Base-by-base conservation (phyloP, 2,797 vertebrate species). In the Pseudopleuronectes americanus region DNA sequence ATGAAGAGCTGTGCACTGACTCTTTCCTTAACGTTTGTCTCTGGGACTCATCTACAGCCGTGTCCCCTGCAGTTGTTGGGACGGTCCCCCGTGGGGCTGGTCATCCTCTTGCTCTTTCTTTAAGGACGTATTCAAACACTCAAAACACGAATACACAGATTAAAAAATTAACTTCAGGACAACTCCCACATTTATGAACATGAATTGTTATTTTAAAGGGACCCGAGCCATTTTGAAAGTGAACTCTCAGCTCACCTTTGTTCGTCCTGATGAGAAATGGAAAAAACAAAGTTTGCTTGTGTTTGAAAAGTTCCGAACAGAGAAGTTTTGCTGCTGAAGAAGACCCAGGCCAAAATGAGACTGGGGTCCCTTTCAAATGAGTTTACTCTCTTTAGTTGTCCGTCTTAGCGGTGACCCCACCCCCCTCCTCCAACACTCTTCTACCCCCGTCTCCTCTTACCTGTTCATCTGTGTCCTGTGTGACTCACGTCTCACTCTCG, bases 281-380 rank as follows among this genome's bases (percentile, higher is more conserved):
- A 64, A 62, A 10, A 38, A 38, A 3, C 9, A 13, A 38, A 38
- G 16, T 61, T 33, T 10, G 55, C 64, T 68, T 57, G 56, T 71
- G 8, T 64, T 67, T 69, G 57, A 57, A 68, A 67, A 57, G 59
- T 48, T 51, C 24, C 66, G 64, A 73, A 49, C 52, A 77, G 64
- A 84, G 71, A 77, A 36, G 73, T 52, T 75, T 70, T 71, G 74
- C 75, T 70, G 41, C 52, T 57, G 74, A 75, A 54, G 57, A 76
- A 68, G 59, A 73, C 77, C 49, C 60, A 51, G 75, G 74, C 70
- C 61, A 73, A 81, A 89, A 89, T 83, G 85, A 87, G 86, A 89
- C 92, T 90, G 91, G 92, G 92, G 93, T 94, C 92, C 91, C 92
- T 94, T 94, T 94, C 79, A 87, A 89, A 91, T 89, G 86, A 88